phyloP scores from a whole-genome alignment of 2,113 vertebrate species.

The Gadus macrocephalus region DNA sequence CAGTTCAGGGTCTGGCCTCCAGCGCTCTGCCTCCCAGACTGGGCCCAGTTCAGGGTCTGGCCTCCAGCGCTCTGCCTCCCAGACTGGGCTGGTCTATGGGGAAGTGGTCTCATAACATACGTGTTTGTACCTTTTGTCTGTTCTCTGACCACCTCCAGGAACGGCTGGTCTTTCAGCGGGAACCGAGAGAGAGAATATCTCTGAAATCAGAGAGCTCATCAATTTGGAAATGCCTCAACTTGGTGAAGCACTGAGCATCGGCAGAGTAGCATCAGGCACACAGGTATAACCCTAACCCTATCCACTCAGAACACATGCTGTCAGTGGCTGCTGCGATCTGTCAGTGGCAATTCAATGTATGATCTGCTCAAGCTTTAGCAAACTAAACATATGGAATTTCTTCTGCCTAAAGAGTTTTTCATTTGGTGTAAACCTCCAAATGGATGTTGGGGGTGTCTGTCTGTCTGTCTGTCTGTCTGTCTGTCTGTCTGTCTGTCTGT shows the following conservation, averaged over 20 bases:
- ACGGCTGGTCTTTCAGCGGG: background rate
- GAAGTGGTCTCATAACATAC: too few relatives aligned
- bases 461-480: too few relatives aligned
- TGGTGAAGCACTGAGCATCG: slow-evolving; percentile 37
- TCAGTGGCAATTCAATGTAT: background rate
- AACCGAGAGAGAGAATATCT: slow-evolving; percentile 29
- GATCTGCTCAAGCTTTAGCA: too few relatives aligned
- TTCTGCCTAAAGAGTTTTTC: too few relatives aligned
- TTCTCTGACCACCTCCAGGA: slow-evolving; percentile 16
- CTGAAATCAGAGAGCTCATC: slow-evolving; percentile 47
- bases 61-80: background rate
- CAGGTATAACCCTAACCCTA: slow-evolving; percentile 36
- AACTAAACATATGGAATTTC: too few relatives aligned
- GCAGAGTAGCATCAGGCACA: slow-evolving; percentile 1
- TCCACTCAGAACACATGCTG: background rate
- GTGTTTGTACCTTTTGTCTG: background rate
- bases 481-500: too few relatives aligned
- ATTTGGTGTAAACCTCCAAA: too few relatives aligned
- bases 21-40: slow-evolving; percentile 17
- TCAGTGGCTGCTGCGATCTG: background rate
- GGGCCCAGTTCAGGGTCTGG: slow-evolving; percentile 50
- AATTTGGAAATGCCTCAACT: slow-evolving; percentile 63
- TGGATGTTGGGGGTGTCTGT: too few relatives aligned
- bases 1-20: slow-evolving; percentile 49
- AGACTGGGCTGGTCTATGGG: too few relatives aligned